Conservation (phyloP, 2,888 invertebrate species). For the Apamea crenata region DNA sequence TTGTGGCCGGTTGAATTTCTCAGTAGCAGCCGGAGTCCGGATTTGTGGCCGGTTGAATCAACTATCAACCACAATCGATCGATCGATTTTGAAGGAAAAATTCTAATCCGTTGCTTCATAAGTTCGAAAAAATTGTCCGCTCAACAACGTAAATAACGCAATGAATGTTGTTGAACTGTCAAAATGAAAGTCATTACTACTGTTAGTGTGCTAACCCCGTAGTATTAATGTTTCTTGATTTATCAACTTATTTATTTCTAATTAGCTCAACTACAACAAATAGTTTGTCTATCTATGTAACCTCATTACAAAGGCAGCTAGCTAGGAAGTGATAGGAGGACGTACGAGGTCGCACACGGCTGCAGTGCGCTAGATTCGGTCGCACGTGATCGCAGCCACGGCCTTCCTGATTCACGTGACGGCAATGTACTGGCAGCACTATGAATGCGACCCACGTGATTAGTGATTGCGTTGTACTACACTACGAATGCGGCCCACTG, state of each 20-base stretch:
- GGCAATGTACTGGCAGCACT: background rate
- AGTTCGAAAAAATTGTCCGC: no score
- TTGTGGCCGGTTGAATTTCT: no score
- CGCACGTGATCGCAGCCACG: constrained; percentile 48
- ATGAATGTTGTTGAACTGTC: no score
- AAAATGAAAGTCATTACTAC: no score
- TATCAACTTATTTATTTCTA: background rate
- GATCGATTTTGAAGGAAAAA: no score
- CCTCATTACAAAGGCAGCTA: constrained; percentile 16
- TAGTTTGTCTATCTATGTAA: constrained; percentile 8
- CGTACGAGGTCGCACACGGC: constrained; percentile 8
- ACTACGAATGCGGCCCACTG: background rate
- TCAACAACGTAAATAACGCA: no score
- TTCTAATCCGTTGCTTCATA: no score
- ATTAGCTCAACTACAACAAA: constrained; percentile 7
- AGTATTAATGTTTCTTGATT: background rate
- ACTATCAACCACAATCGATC: no score
- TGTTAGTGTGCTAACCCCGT: no score
- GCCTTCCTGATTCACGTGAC: constrained; percentile 44
- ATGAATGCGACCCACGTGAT: background rate
- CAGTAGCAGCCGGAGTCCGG: no score
- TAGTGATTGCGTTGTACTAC: background rate
- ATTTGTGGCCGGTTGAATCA: no score
- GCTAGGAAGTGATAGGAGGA: constrained; percentile 42
- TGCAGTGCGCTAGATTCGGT: constrained; percentile 48